A percentile compares a stretch with the other conserved stretches of the same genome.
Evolutionary conservation across 1,140 invertebrate species (phyloP).

Genomic region (Littorina saxatilis): DNA sequence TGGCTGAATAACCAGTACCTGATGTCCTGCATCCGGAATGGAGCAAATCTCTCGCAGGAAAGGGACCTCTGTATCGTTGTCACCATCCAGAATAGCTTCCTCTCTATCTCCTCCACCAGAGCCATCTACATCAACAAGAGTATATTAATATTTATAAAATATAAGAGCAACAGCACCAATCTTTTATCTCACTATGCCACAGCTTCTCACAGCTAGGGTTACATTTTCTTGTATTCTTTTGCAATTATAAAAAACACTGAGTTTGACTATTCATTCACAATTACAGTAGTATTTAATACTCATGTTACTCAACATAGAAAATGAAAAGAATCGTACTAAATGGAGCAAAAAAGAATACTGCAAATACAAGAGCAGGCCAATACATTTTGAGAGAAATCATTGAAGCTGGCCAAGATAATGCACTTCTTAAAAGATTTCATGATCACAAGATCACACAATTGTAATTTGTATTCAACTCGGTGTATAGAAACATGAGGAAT

Average conservation of each 20-base stretch:
- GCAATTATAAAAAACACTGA: background rate
- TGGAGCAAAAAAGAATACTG: too few species aligned
- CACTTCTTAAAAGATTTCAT: too few species aligned
- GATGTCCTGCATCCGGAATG: constrained; percentile 62
- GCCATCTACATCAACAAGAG: background rate
- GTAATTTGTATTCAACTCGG: too few species aligned
- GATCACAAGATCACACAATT: too few species aligned
- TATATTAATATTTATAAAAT: background rate
- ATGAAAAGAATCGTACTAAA: too few species aligned
- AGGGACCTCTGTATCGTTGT: constrained; percentile 47
- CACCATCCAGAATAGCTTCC: constrained; percentile 22
- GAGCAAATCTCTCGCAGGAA: constrained; percentile 57
- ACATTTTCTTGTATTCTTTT: background rate
- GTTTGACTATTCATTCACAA: background rate
- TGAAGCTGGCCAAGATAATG: too few species aligned
- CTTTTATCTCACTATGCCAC: background rate
- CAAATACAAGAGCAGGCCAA: too few species aligned
- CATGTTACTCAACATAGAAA: too few species aligned
- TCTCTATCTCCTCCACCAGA: background rate
- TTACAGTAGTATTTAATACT: too few species aligned
- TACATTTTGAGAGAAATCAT: too few species aligned
- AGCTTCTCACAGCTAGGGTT: background rate
- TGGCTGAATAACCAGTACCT: constrained; percentile 67
- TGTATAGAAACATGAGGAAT: too few species aligned
- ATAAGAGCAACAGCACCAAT: background rate